Base-by-base conservation (phyloP, 2,113 vertebrate species). In the Ictalurus furcatus region DNA sequence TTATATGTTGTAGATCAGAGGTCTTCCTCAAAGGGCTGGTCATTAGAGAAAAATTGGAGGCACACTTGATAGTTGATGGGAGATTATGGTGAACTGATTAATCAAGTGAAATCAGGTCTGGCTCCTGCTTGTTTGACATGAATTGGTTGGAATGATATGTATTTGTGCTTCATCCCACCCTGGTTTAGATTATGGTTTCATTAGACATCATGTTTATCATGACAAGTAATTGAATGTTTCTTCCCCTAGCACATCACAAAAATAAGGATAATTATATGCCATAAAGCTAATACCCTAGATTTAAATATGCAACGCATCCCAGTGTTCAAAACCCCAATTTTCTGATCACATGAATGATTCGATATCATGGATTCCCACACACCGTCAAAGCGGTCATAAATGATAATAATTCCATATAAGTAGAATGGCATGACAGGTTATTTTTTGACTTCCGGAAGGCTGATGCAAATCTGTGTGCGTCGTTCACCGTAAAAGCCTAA, bases 401-500 rank as follows among this genome's bases (percentile, higher is more conserved):
- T 88, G 8, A 79, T 69, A 40, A 84, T 61, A 73, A 65, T 61
- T 52, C 90, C 90, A 88, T 90, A 90, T 89, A 90, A 90, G 82
- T 54, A 54, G 76, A 52, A 69, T 40, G 56, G 25, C 37, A 82
- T 74, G 37, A 76, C 88, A 86, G 65, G 84, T 90, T 90, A 89
- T 89, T 88, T 90, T 87, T 90, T 82, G 52, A 90, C 86, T 95
- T 95, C 95, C 95, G 95, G 95, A 94, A 92, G 91, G 91, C 93
- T 89, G 79, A 90, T 90, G 88, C 54, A 85, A 84, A 86, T 84
- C 89, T 63, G 65, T 88, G 23, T 84, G 90, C 90, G 90, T 91
- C 86, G 87, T 88, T 56, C 48, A 28, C 54, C 79, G 87, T 90
- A 90, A 88, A 91, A 78, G 89, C 87, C 93, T 92, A 88, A 91